Percentiles rank a stretch among this genome's conserved stretches.
Conservation (phyloP, 2,888 invertebrate species). For the Aradus depressus region DNA sequence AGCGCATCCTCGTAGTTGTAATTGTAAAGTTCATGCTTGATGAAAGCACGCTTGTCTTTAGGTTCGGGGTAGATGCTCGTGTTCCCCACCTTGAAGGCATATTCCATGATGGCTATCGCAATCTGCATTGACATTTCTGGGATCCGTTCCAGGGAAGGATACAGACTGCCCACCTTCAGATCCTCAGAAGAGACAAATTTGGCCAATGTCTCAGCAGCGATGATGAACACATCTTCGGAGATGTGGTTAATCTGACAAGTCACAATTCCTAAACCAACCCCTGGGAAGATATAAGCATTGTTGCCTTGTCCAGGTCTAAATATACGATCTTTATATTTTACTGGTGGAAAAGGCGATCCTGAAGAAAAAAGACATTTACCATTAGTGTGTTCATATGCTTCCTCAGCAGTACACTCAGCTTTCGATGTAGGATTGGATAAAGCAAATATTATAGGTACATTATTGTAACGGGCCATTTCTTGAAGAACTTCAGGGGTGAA, state of each 20-base stretch:
- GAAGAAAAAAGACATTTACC: slow-evolving; percentile 92
- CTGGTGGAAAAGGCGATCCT: slow-evolving; percentile 89
- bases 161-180: slow-evolving; percentile 74
- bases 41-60: slow-evolving; percentile 56
- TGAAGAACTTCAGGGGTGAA: slow-evolving; percentile 78
- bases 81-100: slow-evolving; percentile 78
- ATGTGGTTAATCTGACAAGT: slow-evolving; percentile 87
- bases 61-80: slow-evolving; percentile 65
- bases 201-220: slow-evolving; percentile 84
- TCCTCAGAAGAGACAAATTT: slow-evolving; percentile 73
- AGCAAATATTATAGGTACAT: slow-evolving; percentile 89
- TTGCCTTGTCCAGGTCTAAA: slow-evolving; percentile 93
- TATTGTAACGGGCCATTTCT: slow-evolving; percentile 76
- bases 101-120: slow-evolving; percentile 63
- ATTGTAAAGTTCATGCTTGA: slow-evolving; percentile 63
- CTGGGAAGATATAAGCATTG: slow-evolving; percentile 96
- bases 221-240: slow-evolving; percentile 83
- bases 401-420: slow-evolving; percentile 96
- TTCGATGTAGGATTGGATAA: slow-evolving; percentile 95
- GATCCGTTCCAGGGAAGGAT: slow-evolving; percentile 76
- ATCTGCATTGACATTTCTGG: slow-evolving; percentile 82
- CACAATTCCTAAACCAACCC: slow-evolving; percentile 86
- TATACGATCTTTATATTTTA: slow-evolving; percentile 62
- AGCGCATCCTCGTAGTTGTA: slow-evolving; percentile 65
- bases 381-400: too few species aligned